phyloP scores from a whole-genome alignment of 2,888 invertebrate species.

The Polia nebulosa region DNA sequence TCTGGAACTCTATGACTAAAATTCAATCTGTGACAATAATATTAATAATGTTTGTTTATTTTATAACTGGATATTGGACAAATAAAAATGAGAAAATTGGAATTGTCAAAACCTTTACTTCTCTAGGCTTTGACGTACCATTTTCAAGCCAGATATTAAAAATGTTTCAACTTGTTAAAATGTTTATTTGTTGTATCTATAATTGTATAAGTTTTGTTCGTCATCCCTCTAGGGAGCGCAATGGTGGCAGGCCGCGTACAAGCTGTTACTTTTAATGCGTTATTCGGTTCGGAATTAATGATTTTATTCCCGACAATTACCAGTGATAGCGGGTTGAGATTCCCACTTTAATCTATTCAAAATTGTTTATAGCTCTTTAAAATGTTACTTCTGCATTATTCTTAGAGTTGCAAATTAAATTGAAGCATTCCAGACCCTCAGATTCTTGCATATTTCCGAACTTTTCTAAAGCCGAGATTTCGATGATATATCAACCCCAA shows the following conservation, averaged over 20 bases:
- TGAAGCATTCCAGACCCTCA: background rate
- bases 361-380: conserved; percentile 77
- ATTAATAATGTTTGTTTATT: too few species aligned
- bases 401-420: conserved; percentile 39
- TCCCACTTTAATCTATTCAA: conserved; percentile 77
- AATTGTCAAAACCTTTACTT: too few species aligned
- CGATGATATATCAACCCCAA: background rate
- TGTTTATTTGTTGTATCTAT: conserved; percentile 41
- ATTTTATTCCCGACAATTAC: conserved; percentile 88
- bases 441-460: background rate
- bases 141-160: background rate
- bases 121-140: too few species aligned
- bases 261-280: conserved; percentile 91
- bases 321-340: conserved; percentile 79
- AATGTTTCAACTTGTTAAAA: background rate
- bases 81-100: too few species aligned
- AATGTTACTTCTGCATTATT: conserved; percentile 69
- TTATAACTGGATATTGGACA: too few species aligned
- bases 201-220: conserved; percentile 38
- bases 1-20: too few species aligned
- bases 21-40: background rate
- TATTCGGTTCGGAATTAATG: conserved; percentile 89
- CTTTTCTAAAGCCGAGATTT: background rate
- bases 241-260: conserved; percentile 78
- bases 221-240: conserved; percentile 60